Evolutionary conservation across 2,113 vertebrate genomes (phyloP).

Genomic region (Rallus limicola): DNA sequence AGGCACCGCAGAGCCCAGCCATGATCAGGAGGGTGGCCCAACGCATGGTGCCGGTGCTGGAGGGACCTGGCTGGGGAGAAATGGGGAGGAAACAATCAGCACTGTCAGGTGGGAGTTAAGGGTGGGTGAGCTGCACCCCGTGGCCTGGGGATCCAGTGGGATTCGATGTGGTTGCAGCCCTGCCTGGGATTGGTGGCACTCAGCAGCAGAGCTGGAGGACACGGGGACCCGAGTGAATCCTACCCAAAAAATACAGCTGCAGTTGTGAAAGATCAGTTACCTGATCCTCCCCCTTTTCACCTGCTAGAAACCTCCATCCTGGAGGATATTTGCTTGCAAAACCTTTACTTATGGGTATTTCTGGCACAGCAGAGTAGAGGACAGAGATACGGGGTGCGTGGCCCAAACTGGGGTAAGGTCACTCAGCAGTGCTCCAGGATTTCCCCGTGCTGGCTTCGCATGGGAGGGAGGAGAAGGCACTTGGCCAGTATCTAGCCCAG

Average conservation of each 20-base stretch:
- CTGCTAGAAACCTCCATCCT: background rate
- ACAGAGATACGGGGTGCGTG: accelerated
- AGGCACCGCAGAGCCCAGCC: conserved; percentile 70
- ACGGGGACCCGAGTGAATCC: background rate
- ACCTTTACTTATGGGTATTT: background rate
- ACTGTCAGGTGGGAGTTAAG: background rate
- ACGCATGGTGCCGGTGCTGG: conserved; percentile 70
- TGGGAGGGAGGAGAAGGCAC: background rate
- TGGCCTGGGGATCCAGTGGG: accelerated
- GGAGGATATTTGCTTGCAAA: background rate
- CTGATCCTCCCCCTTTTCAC: background rate
- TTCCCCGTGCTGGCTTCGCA: accelerated
- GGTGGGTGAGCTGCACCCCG: accelerated
- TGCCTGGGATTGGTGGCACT: background rate
- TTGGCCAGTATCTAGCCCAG: accelerated
- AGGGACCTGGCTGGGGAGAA: background rate
- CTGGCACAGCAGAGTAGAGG: background rate
- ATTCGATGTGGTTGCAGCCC: background rate
- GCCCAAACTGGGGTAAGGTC: background rate
- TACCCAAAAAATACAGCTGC: accelerated
- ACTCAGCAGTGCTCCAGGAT: background rate
- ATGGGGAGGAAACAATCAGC: background rate
- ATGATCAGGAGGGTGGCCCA: conserved; percentile 76
- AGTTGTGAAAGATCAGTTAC: background rate
- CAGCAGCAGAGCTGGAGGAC: background rate